phyloP scores from a whole-genome alignment of 2,888 invertebrate genomes.

The Lottia scabra region DNA sequence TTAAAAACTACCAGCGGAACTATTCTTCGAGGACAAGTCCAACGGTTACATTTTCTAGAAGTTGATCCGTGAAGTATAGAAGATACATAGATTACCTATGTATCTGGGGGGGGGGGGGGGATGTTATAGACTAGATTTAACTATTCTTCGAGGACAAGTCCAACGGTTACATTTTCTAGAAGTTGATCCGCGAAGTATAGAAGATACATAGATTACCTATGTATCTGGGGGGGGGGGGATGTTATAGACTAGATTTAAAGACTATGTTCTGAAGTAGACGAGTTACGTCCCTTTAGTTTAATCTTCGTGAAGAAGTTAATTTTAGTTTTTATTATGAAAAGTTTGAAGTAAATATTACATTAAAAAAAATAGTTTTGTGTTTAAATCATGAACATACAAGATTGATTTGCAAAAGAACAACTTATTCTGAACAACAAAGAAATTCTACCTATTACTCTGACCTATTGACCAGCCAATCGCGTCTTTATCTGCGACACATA shows the following conservation, averaged over 20 bases:
- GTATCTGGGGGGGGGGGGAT: neutral
- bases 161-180: neutral
- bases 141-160: neutral
- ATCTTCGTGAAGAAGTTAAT: too few relatives aligned
- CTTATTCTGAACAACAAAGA: too few relatives aligned
- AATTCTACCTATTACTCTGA: too few relatives aligned
- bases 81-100: neutral
- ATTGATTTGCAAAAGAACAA: too few relatives aligned
- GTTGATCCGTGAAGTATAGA: neutral
- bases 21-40: neutral
- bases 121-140: neutral
- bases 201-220: neutral
- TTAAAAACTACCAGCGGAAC: neutral
- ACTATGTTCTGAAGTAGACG: too few relatives aligned
- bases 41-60: neutral
- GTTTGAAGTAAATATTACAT: too few relatives aligned
- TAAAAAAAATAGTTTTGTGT: too few relatives aligned
- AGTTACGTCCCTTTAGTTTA: too few relatives aligned
- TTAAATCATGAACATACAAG: too few relatives aligned
- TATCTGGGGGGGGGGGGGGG: neutral
- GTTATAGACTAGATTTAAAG: neutral
- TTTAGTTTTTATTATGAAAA: too few relatives aligned
- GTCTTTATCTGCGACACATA: too few relatives aligned
- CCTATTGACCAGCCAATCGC: too few relatives aligned
- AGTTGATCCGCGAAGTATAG: neutral